phyloP scores from a whole-genome alignment of 1,140 invertebrate genomes.

The Sarcophaga bullata region DNA sequence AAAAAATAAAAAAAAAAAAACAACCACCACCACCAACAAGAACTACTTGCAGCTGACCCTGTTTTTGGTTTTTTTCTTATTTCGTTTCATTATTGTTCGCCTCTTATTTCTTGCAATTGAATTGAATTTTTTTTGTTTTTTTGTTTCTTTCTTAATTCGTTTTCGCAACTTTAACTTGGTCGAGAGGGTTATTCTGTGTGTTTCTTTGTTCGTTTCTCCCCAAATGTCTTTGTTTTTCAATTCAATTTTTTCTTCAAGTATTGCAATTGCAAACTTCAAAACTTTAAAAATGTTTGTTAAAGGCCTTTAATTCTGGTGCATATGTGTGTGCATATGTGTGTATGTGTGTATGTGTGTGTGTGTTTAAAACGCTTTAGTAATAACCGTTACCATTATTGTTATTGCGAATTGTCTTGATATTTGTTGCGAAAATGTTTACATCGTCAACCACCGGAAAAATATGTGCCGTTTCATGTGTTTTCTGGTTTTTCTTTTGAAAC shows the following conservation, averaged over 20 bases:
- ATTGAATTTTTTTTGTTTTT: not conserved
- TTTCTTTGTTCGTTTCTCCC: conserved; percentile 5
- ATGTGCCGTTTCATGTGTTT: conserved; percentile 3
- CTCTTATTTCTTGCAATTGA: not conserved
- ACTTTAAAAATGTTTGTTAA: not conserved
- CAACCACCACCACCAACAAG: not conserved
- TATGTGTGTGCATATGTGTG: not conserved
- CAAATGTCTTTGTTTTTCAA: conserved; percentile 25
- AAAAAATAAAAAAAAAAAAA: too few species aligned
- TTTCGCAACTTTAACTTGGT: conserved; percentile 6
- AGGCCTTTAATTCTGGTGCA: not conserved
- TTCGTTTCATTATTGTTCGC: not conserved
- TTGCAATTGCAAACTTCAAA: not conserved
- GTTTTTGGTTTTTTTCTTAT: not conserved
- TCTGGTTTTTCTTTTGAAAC: not conserved
- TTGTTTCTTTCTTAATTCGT: not conserved
- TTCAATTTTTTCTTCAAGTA: not conserved
- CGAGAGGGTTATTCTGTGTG: conserved; percentile 22
- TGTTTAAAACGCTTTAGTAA: conserved; percentile 35
- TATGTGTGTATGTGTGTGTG: conserved; percentile 8
- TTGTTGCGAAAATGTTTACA: conserved; percentile 37
- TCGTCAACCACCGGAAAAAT: conserved; percentile 33
- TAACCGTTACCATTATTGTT: conserved; percentile 39
- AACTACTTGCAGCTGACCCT: conserved; percentile 30
- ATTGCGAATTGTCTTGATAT: conserved; percentile 32